phyloP scores from a whole-genome alignment of 2,113 vertebrate genomes.

The Aleadryas rufinucha region DNA sequence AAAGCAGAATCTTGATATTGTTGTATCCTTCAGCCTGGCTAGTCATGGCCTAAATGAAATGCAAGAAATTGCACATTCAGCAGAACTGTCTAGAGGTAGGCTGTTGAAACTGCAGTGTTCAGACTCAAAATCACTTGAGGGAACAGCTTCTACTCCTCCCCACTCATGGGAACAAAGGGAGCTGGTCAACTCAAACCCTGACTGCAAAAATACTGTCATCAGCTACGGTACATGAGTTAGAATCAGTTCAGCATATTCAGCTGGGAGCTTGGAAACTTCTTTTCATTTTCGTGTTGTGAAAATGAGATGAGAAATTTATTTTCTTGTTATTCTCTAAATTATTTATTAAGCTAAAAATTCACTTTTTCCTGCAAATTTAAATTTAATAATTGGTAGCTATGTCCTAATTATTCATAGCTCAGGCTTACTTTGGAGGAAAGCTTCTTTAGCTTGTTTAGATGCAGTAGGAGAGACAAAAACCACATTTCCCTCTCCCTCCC shows the following conservation, averaged over 20 bases:
- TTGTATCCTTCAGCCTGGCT: not conserved
- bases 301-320: not conserved
- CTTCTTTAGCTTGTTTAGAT: not conserved
- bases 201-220: not conserved
- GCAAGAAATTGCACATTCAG: not conserved
- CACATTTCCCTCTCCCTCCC: fast-evolving
- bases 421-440: not conserved
- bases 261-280: not conserved
- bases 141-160: not conserved
- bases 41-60: not conserved
- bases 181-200: not conserved
- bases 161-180: not conserved
- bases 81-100: not conserved
- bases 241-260: not conserved
- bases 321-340: not conserved
- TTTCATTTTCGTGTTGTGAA: not conserved
- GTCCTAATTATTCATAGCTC: not conserved
- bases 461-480: not conserved
- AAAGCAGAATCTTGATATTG: not conserved
- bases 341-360: not conserved
- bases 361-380: not conserved
- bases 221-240: not conserved
- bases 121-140: not conserved
- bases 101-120: not conserved
- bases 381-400: not conserved